Evolutionary conservation across 2,113 vertebrate genomes (phyloP), one percentile per base, ranked within the genome.

Genomic region (Poeciliopsis occidentalis): DNA sequence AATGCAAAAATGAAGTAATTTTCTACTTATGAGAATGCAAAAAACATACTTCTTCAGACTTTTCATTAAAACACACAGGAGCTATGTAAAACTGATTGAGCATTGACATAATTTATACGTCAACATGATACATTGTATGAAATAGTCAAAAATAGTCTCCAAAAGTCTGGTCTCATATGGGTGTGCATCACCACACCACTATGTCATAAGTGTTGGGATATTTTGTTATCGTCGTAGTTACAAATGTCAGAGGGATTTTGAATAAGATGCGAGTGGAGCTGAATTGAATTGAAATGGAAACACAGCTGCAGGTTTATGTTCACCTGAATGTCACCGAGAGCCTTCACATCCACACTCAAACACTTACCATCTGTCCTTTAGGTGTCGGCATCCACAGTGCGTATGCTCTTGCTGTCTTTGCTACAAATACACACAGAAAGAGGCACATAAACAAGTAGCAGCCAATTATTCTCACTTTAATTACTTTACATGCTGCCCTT

Each of bases 381-480:
- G 76, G 69, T 65, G 72, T 63, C 57, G 64, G 15, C 30, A 30
- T 27, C 0, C 51, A 60, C 10, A 29, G 11, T 19, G 26, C 51
- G 34, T 72, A 66, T 77, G 64, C 66, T 82, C 61, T 67, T 27
- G 4, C 67, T 57, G 62, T 73, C 31, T 82, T 72, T 73, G 64
- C 75, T 64, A 32, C 79, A 44, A 78, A 73, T 68, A 60, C 61
- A 75, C 69, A 78, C 37, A 32, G 34, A 81, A 26, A 76, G 41
- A 72, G 60, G 67, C 84, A 79, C 75, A 76, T 86, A 88, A 90
- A 91, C 87, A 93, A 88, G 88, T 79, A 24, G n/a, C 80, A 85
- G 89, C 79, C 90, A 90, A 92, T 94, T 93, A 92, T 87, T 90
- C 84, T 79, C 81, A 67, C 73, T 88, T 92, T 91, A 92, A 93